phyloP scores from a whole-genome alignment of 2,797 vertebrate genomes.

The Gouania willdenowi region DNA sequence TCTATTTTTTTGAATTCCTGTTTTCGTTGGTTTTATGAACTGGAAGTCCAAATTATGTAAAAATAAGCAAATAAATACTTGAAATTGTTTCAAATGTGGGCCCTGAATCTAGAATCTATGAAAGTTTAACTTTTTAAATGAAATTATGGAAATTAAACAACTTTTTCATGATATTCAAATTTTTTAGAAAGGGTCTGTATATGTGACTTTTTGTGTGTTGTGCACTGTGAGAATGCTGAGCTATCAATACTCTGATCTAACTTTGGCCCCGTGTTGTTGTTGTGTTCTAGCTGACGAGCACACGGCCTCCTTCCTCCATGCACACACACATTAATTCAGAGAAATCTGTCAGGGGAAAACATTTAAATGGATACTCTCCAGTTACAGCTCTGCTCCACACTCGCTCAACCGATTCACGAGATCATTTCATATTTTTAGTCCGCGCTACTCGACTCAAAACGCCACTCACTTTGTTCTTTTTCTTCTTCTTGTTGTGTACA shows the following conservation, averaged over 20 bases:
- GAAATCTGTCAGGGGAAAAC: slow-evolving; percentile 60
- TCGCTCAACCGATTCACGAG: slow-evolving; percentile 13
- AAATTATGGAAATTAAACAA: too few species aligned
- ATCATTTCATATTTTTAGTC: not conserved
- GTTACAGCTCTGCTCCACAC: slow-evolving; percentile 45
- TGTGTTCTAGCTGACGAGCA: slow-evolving; percentile 12
- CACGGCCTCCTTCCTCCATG: slow-evolving; percentile 14
- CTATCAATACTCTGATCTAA: slow-evolving; percentile 50
- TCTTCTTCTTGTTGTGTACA: not conserved
- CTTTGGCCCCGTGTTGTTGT: slow-evolving; percentile 35
- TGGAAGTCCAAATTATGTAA: too few species aligned
- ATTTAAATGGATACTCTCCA: slow-evolving; percentile 67
- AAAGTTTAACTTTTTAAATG: too few species aligned
- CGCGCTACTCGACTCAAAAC: not conserved
- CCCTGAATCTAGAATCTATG: too few species aligned
- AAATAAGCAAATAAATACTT: too few species aligned
- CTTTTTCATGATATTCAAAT: too few species aligned
- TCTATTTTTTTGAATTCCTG: too few species aligned
- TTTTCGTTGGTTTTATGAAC: too few species aligned
- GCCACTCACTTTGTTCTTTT: not conserved
- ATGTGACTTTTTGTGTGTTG: too few species aligned
- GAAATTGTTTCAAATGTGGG: too few species aligned
- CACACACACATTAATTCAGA: slow-evolving; percentile 68
- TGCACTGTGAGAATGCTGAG: slow-evolving; percentile 24
- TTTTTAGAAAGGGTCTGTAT: too few species aligned